phyloP scores from a whole-genome alignment of 2,113 vertebrate genomes.

The Dendropsophus ebraccatus region DNA sequence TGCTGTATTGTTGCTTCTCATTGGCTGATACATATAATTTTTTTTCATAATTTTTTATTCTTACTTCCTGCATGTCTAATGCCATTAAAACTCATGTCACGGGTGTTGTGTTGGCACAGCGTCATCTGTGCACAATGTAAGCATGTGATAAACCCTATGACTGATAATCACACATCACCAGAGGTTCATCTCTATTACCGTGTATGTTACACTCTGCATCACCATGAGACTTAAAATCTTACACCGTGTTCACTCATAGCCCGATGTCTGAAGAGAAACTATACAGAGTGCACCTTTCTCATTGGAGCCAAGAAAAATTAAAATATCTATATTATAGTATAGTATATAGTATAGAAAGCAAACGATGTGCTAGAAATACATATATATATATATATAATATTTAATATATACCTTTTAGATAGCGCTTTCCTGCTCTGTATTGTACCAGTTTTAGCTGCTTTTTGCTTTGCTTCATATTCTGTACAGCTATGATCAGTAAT shows the following conservation, averaged over 20 bases:
- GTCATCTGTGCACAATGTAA: not conserved
- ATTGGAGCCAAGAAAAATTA: not conserved
- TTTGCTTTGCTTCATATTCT: too few species aligned
- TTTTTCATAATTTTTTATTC: slow-evolving; percentile 55
- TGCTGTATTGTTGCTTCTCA: slow-evolving; percentile 62
- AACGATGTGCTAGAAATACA: not conserved
- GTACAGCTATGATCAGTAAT: not conserved
- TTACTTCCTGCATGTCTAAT: slow-evolving; percentile 68
- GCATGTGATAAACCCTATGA: slow-evolving; percentile 2
- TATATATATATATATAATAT: too few species aligned
- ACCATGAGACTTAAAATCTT: not conserved
- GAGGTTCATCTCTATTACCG: not conserved
- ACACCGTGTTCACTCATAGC: not conserved
- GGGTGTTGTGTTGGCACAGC: not conserved
- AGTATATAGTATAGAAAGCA: not conserved
- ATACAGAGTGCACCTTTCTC: not conserved
- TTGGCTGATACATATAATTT: slow-evolving; percentile 63
- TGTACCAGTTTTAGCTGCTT: too few species aligned
- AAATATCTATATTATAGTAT: not conserved
- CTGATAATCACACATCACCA: not conserved
- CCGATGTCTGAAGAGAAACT: not conserved
- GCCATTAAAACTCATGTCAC: slow-evolving; percentile 56
- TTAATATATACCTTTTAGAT: too few species aligned
- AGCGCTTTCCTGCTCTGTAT: too few species aligned
- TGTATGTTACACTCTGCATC: slow-evolving; percentile 7